Evolutionary conservation across 2,888 invertebrate species (phyloP).

Genomic region (Nemotelus nigrinus): DNA sequence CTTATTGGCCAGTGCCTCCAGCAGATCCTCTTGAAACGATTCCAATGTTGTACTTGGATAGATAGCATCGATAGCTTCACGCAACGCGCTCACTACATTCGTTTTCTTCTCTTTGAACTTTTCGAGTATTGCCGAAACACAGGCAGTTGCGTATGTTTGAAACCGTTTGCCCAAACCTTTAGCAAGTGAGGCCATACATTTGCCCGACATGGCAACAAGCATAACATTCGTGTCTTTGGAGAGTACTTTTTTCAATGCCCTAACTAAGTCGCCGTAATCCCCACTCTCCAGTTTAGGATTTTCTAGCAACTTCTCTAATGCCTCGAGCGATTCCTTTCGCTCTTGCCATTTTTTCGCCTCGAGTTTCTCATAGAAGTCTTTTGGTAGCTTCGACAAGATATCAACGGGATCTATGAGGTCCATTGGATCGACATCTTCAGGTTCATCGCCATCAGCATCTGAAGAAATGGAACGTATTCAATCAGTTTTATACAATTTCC

Average conservation of each 20-base stretch:
- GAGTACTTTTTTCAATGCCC: conserved; percentile 88
- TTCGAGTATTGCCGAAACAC: conserved; percentile 83
- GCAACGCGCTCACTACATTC: conserved; percentile 84
- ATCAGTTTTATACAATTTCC: conserved; percentile 34
- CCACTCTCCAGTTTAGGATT: conserved; percentile 89
- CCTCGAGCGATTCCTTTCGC: conserved; percentile 90
- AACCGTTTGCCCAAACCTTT: conserved; percentile 88
- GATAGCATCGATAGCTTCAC: conserved; percentile 91
- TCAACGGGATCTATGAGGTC: conserved; percentile 93
- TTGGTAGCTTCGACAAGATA: conserved; percentile 90
- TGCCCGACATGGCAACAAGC: conserved; percentile 86
- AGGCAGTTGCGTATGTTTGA: conserved; percentile 80
- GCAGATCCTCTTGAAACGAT: conserved; percentile 83
- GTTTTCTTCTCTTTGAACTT: conserved; percentile 98
- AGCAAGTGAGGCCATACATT: conserved; percentile 84
- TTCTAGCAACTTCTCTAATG: conserved; percentile 79
- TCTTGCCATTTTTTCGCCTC: conserved; percentile 98
- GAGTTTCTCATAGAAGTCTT: conserved; percentile 93
- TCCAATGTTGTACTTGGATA: conserved; percentile 84
- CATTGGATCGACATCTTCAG: conserved; percentile 83
- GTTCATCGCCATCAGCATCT: conserved; percentile 67
- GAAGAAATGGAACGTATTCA: conserved; percentile 54
- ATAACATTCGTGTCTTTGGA: conserved; percentile 96
- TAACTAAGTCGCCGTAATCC: conserved; percentile 90
- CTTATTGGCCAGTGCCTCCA: conserved; percentile 89